Evolutionary conservation across 2,888 invertebrate genomes (phyloP).

Genomic region (Loripinus fragilis): DNA sequence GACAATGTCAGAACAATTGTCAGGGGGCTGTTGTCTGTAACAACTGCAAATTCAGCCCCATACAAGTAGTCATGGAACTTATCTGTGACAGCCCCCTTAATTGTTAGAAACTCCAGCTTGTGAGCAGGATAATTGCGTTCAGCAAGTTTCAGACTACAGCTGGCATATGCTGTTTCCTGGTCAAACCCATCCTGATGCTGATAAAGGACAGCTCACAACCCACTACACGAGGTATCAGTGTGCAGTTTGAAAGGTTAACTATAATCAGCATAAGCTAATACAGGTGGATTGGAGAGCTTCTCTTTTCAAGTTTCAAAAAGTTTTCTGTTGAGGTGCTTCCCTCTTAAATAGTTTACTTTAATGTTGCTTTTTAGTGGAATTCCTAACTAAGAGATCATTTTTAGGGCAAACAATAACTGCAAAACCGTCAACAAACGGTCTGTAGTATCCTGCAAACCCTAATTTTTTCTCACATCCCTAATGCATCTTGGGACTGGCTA

Average conservation of each 20-base stretch:
- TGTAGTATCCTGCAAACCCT: constrained; percentile 39
- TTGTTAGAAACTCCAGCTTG: constrained; percentile 4
- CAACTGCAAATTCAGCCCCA: too few species aligned
- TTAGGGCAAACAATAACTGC: constrained; percentile 7
- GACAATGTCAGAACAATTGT: constrained; percentile 39
- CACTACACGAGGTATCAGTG: constrained; percentile 26
- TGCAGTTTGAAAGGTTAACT: constrained; percentile 38
- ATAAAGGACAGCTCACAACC: constrained; percentile 31
- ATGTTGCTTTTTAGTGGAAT: not conserved
- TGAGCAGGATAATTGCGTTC: constrained; percentile 43
- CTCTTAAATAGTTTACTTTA: not conserved
- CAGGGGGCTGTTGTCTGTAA: constrained; percentile 38
- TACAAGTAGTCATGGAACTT: too few species aligned
- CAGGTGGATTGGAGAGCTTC: constrained; percentile 32
- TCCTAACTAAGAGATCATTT: not conserved
- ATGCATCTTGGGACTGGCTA: constrained; percentile 14
- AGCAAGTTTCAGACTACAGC: constrained; percentile 25
- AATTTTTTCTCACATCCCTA: constrained; percentile 25
- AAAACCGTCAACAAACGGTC: constrained; percentile 39
- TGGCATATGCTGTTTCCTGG: constrained; percentile 44
- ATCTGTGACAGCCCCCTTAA: too few species aligned
- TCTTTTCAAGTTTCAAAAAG: constrained; percentile 9
- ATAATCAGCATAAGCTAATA: constrained; percentile 52
- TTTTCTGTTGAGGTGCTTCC: not conserved
- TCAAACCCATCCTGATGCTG: constrained; percentile 35